These are phyloP conservation scores for Maniola jurtina DNA, from an alignment of 1,140 invertebrate species.

Conservation along the genomic window DNA sequence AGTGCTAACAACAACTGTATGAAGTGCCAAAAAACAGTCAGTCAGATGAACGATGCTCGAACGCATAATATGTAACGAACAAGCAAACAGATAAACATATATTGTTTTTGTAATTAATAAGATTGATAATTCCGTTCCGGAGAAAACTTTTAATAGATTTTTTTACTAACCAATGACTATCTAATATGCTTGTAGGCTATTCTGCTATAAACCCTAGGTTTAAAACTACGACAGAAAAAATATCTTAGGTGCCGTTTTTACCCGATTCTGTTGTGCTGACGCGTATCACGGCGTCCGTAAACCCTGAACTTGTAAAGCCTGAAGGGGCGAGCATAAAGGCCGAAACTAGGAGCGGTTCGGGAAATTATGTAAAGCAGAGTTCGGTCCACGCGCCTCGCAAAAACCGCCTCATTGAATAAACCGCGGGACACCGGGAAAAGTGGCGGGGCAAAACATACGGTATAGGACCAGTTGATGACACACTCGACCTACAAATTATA, in stretches of 20 bases:
- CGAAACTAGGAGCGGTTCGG: conserved; percentile 17
- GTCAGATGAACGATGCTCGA: too few relatives aligned
- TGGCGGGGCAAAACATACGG: conserved; percentile 22
- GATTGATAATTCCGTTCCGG: too few relatives aligned
- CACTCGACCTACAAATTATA: conserved; percentile 10
- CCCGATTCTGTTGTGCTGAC: conserved; percentile 12
- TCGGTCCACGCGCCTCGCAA: conserved; percentile 21
- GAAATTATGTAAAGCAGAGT: conserved; percentile 37
- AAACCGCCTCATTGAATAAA: conserved; percentile 31
- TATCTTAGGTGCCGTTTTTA: conserved; percentile 7
- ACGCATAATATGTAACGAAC: too few relatives aligned
- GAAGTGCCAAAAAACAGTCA: too few relatives aligned
- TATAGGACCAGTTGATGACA: neutral
- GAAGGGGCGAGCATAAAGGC: conserved; percentile 12
- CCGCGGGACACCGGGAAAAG: conserved; percentile 15
- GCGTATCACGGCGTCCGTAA: neutral
- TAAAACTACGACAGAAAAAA: too few relatives aligned
- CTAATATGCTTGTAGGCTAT: too few relatives aligned
- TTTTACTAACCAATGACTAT: too few relatives aligned
- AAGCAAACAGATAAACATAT: too few relatives aligned
- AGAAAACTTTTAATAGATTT: too few relatives aligned
- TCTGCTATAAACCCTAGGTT: too few relatives aligned
- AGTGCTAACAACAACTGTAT: too few relatives aligned
- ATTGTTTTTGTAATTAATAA: too few relatives aligned
- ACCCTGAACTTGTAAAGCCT: neutral